A percentile compares a stretch with the other conserved stretches of the same genome.
These are phyloP conservation scores for Leptinotarsa haldemani DNA, from an alignment of 2,888 invertebrate genomes.

Conservation along the genomic window DNA sequence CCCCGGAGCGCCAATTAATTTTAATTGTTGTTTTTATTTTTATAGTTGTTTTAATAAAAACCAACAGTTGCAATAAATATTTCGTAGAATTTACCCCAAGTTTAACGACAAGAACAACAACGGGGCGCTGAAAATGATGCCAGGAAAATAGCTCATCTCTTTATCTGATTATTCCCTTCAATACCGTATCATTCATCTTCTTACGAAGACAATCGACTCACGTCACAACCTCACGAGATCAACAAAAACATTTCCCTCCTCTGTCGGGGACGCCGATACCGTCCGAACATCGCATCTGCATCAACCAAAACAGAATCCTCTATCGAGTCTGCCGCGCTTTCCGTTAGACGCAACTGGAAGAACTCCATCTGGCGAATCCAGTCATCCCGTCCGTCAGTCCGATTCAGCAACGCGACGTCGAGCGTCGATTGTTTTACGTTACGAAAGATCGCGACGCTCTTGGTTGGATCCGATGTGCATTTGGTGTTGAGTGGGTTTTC, in stretches of 20 bases:
- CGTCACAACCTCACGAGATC: not conserved
- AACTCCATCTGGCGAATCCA: conserved; percentile 25
- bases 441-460: conserved; percentile 29
- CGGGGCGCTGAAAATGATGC: not conserved
- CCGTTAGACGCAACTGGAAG: conserved; percentile 33
- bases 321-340: conserved; percentile 29
- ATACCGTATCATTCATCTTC: conserved; percentile 3
- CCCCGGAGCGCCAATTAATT: too few species aligned
- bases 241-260: not conserved
- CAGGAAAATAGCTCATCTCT: not conserved
- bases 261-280: conserved; percentile 12
- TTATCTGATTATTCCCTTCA: conserved; percentile 2
- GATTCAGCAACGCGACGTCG: conserved; percentile 33
- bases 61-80: not conserved
- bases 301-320: conserved; percentile 35
- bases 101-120: not conserved
- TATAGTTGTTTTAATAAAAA: too few species aligned
- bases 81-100: not conserved
- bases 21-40: too few species aligned
- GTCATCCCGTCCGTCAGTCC: conserved; percentile 31
- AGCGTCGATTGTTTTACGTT: conserved; percentile 25
- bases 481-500: conserved; percentile 31
- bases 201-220: conserved; percentile 3
- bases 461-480: conserved; percentile 25
- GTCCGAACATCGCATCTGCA: conserved; percentile 33